Evolutionary conservation across 2,113 vertebrate genomes (phyloP).

Genomic region (Ahaetulla prasina): DNA sequence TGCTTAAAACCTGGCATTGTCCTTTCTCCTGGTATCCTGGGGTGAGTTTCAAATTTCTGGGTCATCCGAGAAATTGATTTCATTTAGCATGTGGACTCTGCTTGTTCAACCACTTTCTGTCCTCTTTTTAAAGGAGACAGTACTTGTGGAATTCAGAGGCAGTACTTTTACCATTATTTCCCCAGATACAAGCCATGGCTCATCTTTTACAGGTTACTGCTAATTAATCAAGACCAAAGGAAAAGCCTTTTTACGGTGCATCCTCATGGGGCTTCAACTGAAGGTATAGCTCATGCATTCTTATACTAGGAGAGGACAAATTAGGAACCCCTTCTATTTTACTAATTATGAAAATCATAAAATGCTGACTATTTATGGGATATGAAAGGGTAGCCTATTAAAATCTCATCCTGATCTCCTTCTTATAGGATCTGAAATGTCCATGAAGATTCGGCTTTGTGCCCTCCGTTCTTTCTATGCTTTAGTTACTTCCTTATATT

Average conservation of each 20-base stretch:
- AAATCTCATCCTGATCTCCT: neutral
- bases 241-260: conserved; percentile 74
- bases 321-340: neutral
- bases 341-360: neutral
- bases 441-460: conserved; percentile 66
- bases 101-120: neutral
- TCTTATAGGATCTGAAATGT: conserved; percentile 31
- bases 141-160: neutral
- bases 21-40: conserved; percentile 74
- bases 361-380: neutral
- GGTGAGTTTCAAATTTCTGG: conserved; percentile 50
- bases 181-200: too few relatives aligned
- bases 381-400: neutral
- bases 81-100: neutral
- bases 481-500: conserved; percentile 74
- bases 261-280: conserved; percentile 21
- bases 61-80: neutral
- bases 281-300: neutral
- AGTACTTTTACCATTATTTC: neutral
- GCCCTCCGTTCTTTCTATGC: conserved; percentile 80
- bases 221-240: conserved; percentile 80
- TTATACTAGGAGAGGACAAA: neutral
- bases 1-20: conserved; percentile 67
- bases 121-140: neutral
- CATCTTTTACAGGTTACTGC: conserved; percentile 63